Conservation (phyloP, 1,140 invertebrate species). For the Aphaenogaster rudis region DNA sequence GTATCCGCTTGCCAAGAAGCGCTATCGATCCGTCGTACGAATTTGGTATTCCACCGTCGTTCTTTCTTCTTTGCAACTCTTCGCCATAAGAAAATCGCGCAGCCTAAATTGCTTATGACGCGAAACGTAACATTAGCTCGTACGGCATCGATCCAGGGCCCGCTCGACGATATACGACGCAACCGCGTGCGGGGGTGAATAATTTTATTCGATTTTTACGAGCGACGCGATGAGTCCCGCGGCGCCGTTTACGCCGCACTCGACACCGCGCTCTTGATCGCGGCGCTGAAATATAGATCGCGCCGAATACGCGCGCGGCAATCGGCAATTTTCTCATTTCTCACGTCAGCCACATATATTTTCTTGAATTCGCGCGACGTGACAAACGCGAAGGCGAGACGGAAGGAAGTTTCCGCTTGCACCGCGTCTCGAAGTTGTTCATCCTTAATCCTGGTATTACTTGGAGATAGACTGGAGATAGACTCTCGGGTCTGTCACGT, state of each 20-base stretch:
- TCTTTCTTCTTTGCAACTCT: background rate
- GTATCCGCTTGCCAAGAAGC: too few relatives aligned
- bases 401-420: conserved; percentile 56
- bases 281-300: conserved; percentile 13
- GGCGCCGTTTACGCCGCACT: conserved; percentile 19
- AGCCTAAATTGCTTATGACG: conserved; percentile 8
- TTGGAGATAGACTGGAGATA: conserved; percentile 73
- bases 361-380: conserved; percentile 56
- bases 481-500: conserved; percentile 71
- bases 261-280: conserved; percentile 13
- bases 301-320: background rate
- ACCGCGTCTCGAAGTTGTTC: conserved; percentile 66
- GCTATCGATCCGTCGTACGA: conserved; percentile 5
- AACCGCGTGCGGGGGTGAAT: background rate
- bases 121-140: conserved; percentile 16
- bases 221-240: conserved; percentile 39
- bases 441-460: conserved; percentile 76
- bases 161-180: background rate
- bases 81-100: background rate
- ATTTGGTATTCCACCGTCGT: background rate
- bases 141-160: conserved; percentile 10
- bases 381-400: conserved; percentile 59
- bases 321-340: conserved; percentile 61
- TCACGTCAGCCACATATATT: conserved; percentile 65
- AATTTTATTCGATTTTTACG: conserved; percentile 58